phyloP scores from a whole-genome alignment of 2,113 vertebrate genomes.

The Bos taurus region DNA sequence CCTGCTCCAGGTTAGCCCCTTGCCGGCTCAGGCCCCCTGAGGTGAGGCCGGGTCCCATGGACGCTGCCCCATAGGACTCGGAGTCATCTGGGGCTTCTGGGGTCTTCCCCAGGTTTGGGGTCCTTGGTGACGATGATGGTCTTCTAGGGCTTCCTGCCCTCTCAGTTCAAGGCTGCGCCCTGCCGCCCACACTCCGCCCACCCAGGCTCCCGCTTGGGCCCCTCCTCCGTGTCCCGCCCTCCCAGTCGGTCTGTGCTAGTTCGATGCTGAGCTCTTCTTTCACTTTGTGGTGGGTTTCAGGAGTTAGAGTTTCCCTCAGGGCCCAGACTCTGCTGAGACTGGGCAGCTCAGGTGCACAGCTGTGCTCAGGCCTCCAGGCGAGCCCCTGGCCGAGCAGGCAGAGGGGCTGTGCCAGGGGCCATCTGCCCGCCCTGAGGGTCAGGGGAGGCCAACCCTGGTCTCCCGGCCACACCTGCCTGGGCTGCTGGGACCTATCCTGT shows the following conservation, averaged over 20 bases:
- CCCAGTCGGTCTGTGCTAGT: accelerated
- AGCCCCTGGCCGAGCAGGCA: not conserved
- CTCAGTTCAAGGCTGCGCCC: not conserved
- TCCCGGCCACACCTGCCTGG: not conserved
- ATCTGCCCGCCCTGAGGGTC: accelerated
- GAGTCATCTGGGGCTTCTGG: accelerated
- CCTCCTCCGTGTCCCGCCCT: accelerated
- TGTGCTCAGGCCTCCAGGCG: accelerated
- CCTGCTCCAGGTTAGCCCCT: not conserved
- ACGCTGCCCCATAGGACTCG: not conserved
- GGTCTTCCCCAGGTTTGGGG: not conserved
- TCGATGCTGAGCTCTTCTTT: accelerated
- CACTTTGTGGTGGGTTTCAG: too few relatives aligned
- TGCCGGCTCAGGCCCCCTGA: not conserved
- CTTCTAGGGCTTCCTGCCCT: not conserved
- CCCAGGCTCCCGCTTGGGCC: not conserved
- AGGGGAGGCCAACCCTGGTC: not conserved
- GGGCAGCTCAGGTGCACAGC: not conserved
- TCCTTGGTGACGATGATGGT: not conserved
- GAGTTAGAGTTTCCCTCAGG: not conserved
- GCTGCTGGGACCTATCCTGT: not conserved
- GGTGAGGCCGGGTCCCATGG: not conserved
- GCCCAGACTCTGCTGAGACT: not conserved
- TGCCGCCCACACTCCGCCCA: accelerated
- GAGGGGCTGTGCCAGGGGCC: not conserved